These are phyloP conservation scores for Lineus longissimus DNA, from an alignment of 1,140 invertebrate species.

Conservation along the genomic window DNA sequence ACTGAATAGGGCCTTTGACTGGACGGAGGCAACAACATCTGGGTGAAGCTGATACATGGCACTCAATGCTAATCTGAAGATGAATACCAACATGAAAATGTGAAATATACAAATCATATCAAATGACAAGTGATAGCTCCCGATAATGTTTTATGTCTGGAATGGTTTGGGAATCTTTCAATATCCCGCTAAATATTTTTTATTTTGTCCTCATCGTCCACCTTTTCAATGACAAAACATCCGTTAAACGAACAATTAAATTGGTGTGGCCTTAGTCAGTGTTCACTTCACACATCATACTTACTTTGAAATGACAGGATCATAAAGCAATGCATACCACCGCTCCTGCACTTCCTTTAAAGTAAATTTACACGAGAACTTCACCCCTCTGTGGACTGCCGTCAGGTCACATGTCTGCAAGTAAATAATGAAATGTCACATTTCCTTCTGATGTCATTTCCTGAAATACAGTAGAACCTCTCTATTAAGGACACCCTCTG, in stretches of 20 bases:
- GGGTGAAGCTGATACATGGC: conserved; percentile 92
- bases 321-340: conserved; percentile 93
- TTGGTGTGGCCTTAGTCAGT: too few relatives aligned
- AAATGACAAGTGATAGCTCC: neutral
- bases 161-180: too few relatives aligned
- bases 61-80: conserved; percentile 71
- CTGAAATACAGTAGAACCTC: too few relatives aligned
- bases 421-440: conserved; percentile 26
- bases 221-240: too few relatives aligned
- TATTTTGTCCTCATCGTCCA: too few relatives aligned
- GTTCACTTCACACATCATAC: conserved; percentile 14
- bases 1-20: conserved; percentile 84
- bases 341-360: conserved; percentile 89
- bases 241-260: too few relatives aligned
- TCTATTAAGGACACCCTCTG: too few relatives aligned
- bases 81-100: neutral
- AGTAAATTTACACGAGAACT: conserved; percentile 94
- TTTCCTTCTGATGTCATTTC: too few relatives aligned
- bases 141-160: too few relatives aligned
- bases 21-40: conserved; percentile 79
- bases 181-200: too few relatives aligned
- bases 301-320: conserved; percentile 66
- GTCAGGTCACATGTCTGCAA: conserved; percentile 79
- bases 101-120: too few relatives aligned
- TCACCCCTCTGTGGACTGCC: conserved; percentile 84